phyloP scores from a whole-genome alignment of 1,140 invertebrate genomes.

The Oreohelix idahoensis region DNA sequence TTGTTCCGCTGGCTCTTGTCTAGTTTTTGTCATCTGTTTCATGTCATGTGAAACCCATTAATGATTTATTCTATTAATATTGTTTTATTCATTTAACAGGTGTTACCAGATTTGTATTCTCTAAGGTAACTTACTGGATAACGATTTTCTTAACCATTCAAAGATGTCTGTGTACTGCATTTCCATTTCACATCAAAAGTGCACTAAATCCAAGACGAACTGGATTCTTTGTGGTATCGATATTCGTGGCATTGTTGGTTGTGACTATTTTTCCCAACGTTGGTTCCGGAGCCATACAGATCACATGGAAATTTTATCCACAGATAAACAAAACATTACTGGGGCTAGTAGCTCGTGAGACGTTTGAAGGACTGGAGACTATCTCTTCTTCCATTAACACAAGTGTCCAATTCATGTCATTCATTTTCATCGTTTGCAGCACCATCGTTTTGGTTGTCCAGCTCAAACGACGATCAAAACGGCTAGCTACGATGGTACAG shows the following conservation, averaged over 20 bases:
- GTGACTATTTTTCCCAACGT: neutral
- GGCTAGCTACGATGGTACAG: neutral
- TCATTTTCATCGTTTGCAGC: too few relatives aligned
- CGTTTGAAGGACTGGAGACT: too few relatives aligned
- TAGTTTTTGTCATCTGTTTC: too few relatives aligned
- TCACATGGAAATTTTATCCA: neutral
- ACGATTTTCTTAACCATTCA: neutral
- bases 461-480: neutral
- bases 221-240: neutral
- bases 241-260: neutral
- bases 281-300: neutral
- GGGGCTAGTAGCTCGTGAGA: neutral
- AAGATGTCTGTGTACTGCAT: neutral
- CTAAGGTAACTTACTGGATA: neutral
- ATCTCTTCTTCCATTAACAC: too few relatives aligned
- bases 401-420: too few relatives aligned
- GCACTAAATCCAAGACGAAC: neutral
- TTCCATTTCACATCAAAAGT: neutral
- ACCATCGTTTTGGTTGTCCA: neutral
- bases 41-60: too few relatives aligned
- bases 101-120: neutral
- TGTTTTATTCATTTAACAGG: neutral
- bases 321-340: neutral
- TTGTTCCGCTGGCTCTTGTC: too few relatives aligned
- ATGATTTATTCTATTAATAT: too few relatives aligned